phyloP scores from a whole-genome alignment of 2,113 vertebrate genomes.

The Andinoacara biseriatus region DNA sequence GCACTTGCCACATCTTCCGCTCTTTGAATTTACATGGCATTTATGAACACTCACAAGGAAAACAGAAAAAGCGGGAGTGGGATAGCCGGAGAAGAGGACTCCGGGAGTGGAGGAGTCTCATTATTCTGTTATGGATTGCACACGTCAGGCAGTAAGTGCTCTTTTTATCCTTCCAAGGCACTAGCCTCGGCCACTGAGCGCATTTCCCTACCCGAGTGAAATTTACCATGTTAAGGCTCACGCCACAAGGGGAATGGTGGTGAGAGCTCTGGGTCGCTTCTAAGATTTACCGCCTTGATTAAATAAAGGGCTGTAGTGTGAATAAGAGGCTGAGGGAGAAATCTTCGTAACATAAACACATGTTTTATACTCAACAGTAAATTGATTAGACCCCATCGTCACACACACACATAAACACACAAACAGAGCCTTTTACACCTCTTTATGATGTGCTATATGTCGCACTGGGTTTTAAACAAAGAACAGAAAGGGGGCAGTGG shows the following conservation, averaged over 20 bases:
- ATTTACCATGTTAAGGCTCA: conserved; percentile 79
- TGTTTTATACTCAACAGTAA: conserved; percentile 60
- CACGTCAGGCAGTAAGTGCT: conserved; percentile 80
- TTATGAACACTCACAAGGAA: conserved; percentile 66
- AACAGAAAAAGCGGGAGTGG: conserved; percentile 54
- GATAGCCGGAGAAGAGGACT: conserved; percentile 41
- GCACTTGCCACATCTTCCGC: conserved; percentile 64
- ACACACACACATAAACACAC: not conserved
- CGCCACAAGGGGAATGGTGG: conserved; percentile 69
- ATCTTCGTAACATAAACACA: conserved; percentile 65
- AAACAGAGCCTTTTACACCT: conserved; percentile 25
- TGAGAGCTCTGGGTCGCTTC: conserved; percentile 55
- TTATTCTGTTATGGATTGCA: conserved; percentile 82
- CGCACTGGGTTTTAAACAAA: conserved; percentile 72
- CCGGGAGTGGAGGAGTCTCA: conserved; percentile 73
- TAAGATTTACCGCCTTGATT: conserved; percentile 80
- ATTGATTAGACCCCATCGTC: conserved; percentile 64
- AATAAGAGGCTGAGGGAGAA: conserved; percentile 72
- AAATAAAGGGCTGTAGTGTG: conserved; percentile 75
- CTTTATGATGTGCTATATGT: conserved; percentile 64
- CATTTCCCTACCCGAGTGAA: conserved; percentile 75
- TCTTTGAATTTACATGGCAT: conserved; percentile 72
- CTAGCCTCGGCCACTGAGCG: conserved; percentile 66
- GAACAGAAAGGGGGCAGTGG: conserved; percentile 66
- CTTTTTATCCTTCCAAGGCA: conserved; percentile 79